phyloP scores from a whole-genome alignment of 92 coral and sea anemone species.

The Paramuricea clavata region DNA sequence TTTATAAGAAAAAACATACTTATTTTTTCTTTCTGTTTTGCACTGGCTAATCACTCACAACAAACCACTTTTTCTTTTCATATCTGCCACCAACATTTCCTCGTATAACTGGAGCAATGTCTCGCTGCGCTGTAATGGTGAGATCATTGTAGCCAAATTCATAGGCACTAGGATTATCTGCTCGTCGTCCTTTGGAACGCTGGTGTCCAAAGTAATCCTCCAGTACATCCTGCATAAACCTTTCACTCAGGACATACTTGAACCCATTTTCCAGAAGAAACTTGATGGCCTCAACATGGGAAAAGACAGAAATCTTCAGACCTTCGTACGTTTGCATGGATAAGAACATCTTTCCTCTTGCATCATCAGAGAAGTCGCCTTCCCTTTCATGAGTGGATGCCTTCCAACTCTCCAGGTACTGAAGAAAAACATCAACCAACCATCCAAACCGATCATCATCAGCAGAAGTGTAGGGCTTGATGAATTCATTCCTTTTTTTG shows the following conservation, averaged over 20 bases:
- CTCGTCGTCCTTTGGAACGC: constrained; percentile 50
- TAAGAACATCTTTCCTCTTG: constrained; percentile 57
- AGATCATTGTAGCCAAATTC: constrained; percentile 47
- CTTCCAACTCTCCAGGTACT: constrained; percentile 35
- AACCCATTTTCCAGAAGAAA: constrained; percentile 66
- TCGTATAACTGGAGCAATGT: constrained; percentile 43
- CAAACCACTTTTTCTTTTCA: constrained; percentile 44
- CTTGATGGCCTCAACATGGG: constrained; percentile 65
- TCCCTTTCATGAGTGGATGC: constrained; percentile 29
- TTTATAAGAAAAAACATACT: too few relatives aligned
- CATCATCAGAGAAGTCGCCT: constrained; percentile 66
- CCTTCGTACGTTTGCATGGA: constrained; percentile 58
- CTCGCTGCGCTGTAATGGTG: constrained; percentile 48
- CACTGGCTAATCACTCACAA: constrained; percentile 55
- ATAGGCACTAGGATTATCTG: constrained; percentile 43
- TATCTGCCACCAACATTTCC: constrained; percentile 49
- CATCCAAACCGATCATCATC: constrained; percentile 69
- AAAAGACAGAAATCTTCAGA: too few relatives aligned
- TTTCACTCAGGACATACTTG: constrained; percentile 69
- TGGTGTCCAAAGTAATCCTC: constrained; percentile 61
- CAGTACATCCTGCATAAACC: constrained; percentile 63
- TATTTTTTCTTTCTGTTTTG: constrained; percentile 60
- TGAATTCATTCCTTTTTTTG: constrained; percentile 69
- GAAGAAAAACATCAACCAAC: constrained; percentile 20
- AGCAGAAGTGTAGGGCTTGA: constrained; percentile 74